Evolutionary conservation across 2,888 invertebrate species (phyloP).

Genomic region (Aleiodes testaceus): DNA sequence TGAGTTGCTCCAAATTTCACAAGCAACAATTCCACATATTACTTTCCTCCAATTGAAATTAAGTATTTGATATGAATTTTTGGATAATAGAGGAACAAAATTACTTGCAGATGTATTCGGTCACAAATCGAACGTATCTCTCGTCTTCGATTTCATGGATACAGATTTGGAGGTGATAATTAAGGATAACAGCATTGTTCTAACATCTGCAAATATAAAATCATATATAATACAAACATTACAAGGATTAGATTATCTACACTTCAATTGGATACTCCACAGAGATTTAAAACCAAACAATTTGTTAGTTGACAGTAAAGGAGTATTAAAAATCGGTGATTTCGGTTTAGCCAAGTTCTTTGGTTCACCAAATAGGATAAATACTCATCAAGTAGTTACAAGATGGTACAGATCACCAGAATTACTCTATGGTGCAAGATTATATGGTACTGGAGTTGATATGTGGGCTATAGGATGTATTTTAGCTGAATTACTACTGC

Average conservation of each 20-base stretch:
- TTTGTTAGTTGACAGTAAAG: conserved; percentile 92
- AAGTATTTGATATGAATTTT: not conserved
- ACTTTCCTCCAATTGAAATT: not conserved
- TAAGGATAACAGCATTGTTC: conserved; percentile 89
- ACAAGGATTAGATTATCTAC: conserved; percentile 94
- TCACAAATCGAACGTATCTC: conserved; percentile 97
- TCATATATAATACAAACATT: conserved; percentile 96
- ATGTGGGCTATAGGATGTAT: conserved; percentile 99
- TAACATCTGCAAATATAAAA: conserved; percentile 95
- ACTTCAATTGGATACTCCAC: conserved; percentile 96
- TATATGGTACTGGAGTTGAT: conserved; percentile 96
- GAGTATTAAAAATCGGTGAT: conserved; percentile 97
- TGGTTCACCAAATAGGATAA: conserved; percentile 95
- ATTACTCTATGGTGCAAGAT: conserved; percentile 93
- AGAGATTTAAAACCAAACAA: conserved; percentile 99
- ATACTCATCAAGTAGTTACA: conserved; percentile 98
- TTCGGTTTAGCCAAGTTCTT: conserved; percentile 98
- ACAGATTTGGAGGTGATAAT: conserved; percentile 97
- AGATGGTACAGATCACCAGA: conserved; percentile 96
- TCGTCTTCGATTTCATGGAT: conserved; percentile 99
- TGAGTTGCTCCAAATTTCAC: conserved; percentile 61
- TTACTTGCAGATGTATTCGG: conserved; percentile 91
- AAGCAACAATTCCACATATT: not conserved
- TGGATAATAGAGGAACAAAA: not conserved
- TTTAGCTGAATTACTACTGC: conserved; percentile 91